A percentile compares a stretch with the other conserved stretches of the same genome.
These are phyloP conservation scores for Diorhabda carinulata DNA, from an alignment of 1,140 invertebrate genomes.

Conservation along the genomic window DNA sequence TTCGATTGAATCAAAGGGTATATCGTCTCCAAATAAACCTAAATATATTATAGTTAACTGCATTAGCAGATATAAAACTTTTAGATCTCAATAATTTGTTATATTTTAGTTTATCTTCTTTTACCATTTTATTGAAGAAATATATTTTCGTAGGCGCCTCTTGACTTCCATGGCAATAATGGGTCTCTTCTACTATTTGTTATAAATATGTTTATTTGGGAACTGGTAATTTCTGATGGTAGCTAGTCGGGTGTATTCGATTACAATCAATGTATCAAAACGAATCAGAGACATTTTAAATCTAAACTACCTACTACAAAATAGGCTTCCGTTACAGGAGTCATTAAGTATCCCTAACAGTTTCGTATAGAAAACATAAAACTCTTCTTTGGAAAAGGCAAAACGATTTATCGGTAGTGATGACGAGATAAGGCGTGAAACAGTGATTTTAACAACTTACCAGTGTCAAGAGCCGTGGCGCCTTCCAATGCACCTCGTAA, in stretches of 20 bases:
- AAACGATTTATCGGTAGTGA: constrained; percentile 16
- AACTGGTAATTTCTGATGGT: too few relatives aligned
- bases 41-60: too few relatives aligned
- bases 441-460: constrained; percentile 20
- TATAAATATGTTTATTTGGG: too few relatives aligned
- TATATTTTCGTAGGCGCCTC: too few relatives aligned
- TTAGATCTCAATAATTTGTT: too few relatives aligned
- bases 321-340: constrained; percentile 17
- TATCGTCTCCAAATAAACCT: too few relatives aligned
- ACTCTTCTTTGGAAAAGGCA: constrained; percentile 16
- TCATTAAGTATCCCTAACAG: constrained; percentile 19
- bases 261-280: constrained; percentile 14
- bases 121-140: too few relatives aligned
- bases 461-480: constrained; percentile 14
- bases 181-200: too few relatives aligned
- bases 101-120: too few relatives aligned
- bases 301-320: not conserved
- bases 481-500: constrained; percentile 13
- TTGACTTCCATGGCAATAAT: too few relatives aligned
- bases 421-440: constrained; percentile 17
- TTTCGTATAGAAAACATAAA: constrained; percentile 16
- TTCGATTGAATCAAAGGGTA: too few relatives aligned
- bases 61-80: too few relatives aligned
- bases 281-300: not conserved
- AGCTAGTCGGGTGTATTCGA: constrained; percentile 3